Base-by-base conservation (phyloP, 2,797 vertebrate genomes). In the Petrocephalus schoutedeni region DNA sequence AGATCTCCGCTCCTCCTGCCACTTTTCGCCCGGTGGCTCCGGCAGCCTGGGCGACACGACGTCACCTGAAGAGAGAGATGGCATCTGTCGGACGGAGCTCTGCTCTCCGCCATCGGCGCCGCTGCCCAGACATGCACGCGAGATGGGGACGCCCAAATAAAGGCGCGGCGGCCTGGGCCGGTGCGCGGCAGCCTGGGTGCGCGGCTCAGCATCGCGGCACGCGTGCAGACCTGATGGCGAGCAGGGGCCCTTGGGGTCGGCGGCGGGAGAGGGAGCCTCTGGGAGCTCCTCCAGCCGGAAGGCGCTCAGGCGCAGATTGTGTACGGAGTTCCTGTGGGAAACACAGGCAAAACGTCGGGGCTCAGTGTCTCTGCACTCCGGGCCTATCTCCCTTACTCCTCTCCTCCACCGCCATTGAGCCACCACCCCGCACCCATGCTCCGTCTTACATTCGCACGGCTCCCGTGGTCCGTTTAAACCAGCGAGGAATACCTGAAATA, bases 301-400 rank as follows among this genome's bases (percentile, higher is more conserved):
- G 83, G 94, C 95, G 89, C 93, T 96, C 90, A 93, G 89, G 59
- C 95, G 94, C 54, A 97, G 95, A 89, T 91, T 96, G 92, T 95
- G 93, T 90, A 98, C 92, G 0, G 97, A 97, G 91, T 99, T 99
- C 92, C 98, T 98, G 93, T 88, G 92, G 94, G 8, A 87, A 12
- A 90, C 71, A 86, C 86, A 74, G 51, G 86, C 21, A 88, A 4
- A 87, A 6, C 58, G 32, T 86, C 28, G 64, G 88, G 36, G 2
- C 9, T 67, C 16, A 12, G 36, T 53, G 57, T 23, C n/a, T 49
- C 59, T 61, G 58, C 5, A 1, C 61, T 19, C 32, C 32, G 14
- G 41, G 71, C 14, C 9, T 0, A 16, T 32, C 23, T 14, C 58
- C 61, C 45, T 12, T 51, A 56, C 16, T 45, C 87, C 28, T 56